Evolutionary conservation across 2,888 invertebrate genomes (phyloP).

Genomic region (Oxystoma pomonae): DNA sequence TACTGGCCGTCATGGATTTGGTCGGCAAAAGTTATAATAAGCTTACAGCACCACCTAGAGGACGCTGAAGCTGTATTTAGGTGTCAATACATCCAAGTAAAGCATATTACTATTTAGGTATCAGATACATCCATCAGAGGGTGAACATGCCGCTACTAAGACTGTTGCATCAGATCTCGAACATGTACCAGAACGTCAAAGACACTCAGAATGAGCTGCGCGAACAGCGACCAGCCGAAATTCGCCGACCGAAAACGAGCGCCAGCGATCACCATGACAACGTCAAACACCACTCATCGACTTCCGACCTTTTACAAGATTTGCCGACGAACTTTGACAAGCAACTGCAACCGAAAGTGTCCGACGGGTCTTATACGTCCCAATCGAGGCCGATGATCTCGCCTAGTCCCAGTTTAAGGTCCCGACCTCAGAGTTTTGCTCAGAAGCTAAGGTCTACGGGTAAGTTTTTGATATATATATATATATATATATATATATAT

Average conservation of each 20-base stretch:
- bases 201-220: conserved; percentile 89
- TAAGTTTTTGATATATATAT: conserved; percentile 61
- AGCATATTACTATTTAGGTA: no score
- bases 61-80: no score
- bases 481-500: no score
- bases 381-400: conserved; percentile 48
- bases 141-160: conserved; percentile 94
- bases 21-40: no score
- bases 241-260: conserved; percentile 44
- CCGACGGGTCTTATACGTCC: conserved; percentile 43
- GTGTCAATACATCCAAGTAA: no score
- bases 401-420: conserved; percentile 54
- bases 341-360: conserved; percentile 45
- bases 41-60: no score
- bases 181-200: conserved; percentile 96
- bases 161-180: conserved; percentile 91
- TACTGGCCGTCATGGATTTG: no score
- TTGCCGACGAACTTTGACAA: conserved; percentile 42
- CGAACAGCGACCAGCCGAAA: conserved; percentile 58
- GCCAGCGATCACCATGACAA: conserved; percentile 51
- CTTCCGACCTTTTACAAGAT: conserved; percentile 54
- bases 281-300: conserved; percentile 30
- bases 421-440: conserved; percentile 81
- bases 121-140: conserved; percentile 89
- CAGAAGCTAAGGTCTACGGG: conserved; percentile 82